phyloP scores from a whole-genome alignment of 2,797 vertebrate genomes.

The Alcedo atthis region DNA sequence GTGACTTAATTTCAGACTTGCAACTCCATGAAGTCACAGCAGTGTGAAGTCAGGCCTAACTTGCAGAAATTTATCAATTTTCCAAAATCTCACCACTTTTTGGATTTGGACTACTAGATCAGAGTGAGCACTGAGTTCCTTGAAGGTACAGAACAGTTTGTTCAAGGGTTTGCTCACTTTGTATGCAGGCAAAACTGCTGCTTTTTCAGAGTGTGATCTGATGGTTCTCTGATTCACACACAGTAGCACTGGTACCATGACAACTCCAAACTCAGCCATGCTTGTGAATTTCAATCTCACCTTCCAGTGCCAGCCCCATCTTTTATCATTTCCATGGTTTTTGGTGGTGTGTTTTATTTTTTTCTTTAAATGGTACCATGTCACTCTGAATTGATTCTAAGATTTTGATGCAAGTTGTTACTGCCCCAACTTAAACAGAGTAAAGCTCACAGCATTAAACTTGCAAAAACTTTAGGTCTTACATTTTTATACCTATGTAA shows the following conservation, averaged over 20 bases:
- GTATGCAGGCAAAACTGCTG: neutral
- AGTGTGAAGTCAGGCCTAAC: neutral
- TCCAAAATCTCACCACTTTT: neutral
- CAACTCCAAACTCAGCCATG: constrained; percentile 3
- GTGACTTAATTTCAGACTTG: neutral
- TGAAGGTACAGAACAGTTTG: neutral
- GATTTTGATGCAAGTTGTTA: neutral
- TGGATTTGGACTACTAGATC: neutral
- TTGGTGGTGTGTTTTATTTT: neutral
- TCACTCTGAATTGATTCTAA: neutral
- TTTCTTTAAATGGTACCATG: neutral
- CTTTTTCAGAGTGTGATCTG: constrained; percentile 8
- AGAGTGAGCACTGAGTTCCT: neutral
- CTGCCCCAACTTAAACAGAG: neutral
- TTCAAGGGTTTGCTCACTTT: neutral
- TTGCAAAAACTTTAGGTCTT: neutral
- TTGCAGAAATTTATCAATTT: neutral
- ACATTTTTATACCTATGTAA: neutral
- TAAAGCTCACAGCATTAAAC: neutral
- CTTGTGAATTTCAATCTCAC: neutral
- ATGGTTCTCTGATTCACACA: constrained; percentile 11
- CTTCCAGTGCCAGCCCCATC: neutral
- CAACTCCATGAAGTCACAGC: neutral
- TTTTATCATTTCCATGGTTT: neutral
- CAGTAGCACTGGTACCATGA: constrained; percentile 41